Conservation (phyloP, 2,113 vertebrate species). For the Eidolon helvum region DNA sequence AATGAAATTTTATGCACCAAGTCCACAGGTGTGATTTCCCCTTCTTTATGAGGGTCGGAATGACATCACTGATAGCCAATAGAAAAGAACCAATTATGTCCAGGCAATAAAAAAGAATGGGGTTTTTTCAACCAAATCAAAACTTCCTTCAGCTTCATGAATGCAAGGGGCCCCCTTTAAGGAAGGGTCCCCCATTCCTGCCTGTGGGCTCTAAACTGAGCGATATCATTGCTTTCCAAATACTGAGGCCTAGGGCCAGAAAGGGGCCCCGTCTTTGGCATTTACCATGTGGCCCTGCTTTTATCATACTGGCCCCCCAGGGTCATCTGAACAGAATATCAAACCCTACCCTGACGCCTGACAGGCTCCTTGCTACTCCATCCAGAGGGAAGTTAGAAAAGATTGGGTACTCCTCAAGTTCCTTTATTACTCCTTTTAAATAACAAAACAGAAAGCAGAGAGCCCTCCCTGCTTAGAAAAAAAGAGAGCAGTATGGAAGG, state of each 20-base stretch:
- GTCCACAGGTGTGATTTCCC: constrained; percentile 80
- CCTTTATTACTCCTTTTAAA: constrained; percentile 7
- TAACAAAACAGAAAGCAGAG: not conserved
- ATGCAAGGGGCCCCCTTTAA: constrained; percentile 66
- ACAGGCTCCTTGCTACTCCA: not conserved
- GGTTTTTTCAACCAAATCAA: constrained; percentile 73
- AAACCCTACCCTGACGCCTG: not conserved
- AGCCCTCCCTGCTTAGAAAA: not conserved
- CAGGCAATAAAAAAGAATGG: constrained; percentile 70
- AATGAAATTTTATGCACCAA: constrained; percentile 81
- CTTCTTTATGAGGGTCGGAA: constrained; percentile 78
- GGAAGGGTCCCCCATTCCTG: constrained; percentile 48
- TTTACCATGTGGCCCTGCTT: constrained; percentile 1
- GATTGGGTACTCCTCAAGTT: not conserved
- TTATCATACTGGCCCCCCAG: not conserved
- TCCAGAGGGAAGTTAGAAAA: not conserved
- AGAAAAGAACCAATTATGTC: constrained; percentile 63
- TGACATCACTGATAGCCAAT: constrained; percentile 63
- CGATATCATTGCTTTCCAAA: constrained; percentile 39
- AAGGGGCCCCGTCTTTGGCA: not conserved
- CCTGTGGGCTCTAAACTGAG: constrained; percentile 52
- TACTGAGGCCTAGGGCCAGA: not conserved
- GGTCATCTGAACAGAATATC: not conserved
- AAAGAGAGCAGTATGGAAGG: not conserved
- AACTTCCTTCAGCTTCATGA: constrained; percentile 74